A percentile compares a stretch with the other conserved stretches of the same genome.
These are phyloP conservation scores for Xestia sexstrigata DNA, from an alignment of 2,888 invertebrate species.

Conservation along the genomic window DNA sequence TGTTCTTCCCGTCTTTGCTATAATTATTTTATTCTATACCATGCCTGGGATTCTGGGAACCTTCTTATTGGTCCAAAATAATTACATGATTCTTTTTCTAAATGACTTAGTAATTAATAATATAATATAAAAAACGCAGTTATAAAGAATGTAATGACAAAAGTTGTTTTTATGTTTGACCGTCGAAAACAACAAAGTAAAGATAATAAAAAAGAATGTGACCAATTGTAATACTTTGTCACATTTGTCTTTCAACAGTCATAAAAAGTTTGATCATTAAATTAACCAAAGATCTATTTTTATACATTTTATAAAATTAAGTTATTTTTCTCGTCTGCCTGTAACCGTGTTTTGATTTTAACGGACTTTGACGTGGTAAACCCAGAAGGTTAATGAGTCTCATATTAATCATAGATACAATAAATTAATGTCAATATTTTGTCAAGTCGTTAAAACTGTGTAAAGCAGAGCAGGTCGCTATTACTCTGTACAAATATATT, in stretches of 20 bases:
- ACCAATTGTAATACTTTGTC: not conserved
- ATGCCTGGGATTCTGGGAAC: too few species aligned
- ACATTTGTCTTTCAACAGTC: not conserved
- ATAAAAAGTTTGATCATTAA: not conserved
- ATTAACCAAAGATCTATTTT: constrained; percentile 5
- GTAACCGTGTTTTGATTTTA: too few species aligned
- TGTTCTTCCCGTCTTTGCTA: too few species aligned
- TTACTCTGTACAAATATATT: not conserved
- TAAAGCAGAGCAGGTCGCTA: not conserved
- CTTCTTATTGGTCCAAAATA: not conserved
- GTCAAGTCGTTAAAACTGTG: not conserved
- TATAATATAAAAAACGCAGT: too few species aligned
- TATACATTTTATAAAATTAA: not conserved
- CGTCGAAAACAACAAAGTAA: not conserved
- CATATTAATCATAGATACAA: too few species aligned
- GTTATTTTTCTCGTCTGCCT: too few species aligned
- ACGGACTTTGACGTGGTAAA: not conserved
- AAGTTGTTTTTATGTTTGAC: not conserved
- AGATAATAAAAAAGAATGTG: not conserved
- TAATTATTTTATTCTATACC: too few species aligned
- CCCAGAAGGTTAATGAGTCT: not conserved
- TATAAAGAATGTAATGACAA: not conserved
- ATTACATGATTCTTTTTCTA: not conserved
- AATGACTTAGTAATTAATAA: not conserved
- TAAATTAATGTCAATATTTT: not conserved